phyloP scores from a whole-genome alignment of 2,113 vertebrate genomes.

The Syngnathus scovelli region DNA sequence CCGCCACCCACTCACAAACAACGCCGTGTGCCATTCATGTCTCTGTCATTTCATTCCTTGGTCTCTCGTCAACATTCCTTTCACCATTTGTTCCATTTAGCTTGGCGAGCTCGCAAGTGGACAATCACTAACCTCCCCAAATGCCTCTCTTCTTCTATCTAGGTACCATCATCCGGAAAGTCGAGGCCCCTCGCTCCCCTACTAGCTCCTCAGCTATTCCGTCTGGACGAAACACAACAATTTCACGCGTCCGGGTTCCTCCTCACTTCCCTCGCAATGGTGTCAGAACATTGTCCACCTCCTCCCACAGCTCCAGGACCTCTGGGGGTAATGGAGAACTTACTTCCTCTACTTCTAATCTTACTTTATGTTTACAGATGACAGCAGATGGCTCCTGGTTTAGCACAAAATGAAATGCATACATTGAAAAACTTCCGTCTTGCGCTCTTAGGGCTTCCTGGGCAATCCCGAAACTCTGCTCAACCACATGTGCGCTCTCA shows the following conservation, averaged over 20 bases:
- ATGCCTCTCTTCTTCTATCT: conserved; percentile 53
- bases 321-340: conserved; percentile 58
- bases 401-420: conserved; percentile 6
- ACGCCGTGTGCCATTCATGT: conserved; percentile 31
- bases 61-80: conserved; percentile 34
- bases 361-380: conserved; percentile 21
- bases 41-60: conserved; percentile 47
- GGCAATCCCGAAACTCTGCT: conserved; percentile 20
- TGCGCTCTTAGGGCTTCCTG: not conserved
- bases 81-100: conserved; percentile 49
- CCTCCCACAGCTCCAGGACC: conserved; percentile 49
- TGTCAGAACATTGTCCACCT: conserved; percentile 43
- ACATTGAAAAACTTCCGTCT: conserved; percentile 11
- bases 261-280: conserved; percentile 32
- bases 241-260: conserved; percentile 26
- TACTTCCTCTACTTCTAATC: conserved; percentile 13
- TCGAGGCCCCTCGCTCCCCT: conserved; percentile 47
- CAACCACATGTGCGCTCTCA: conserved; percentile 31
- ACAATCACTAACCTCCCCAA: conserved; percentile 27
- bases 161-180: conserved; percentile 49
- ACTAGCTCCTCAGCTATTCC: conserved; percentile 47
- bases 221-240: conserved; percentile 42
- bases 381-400: conserved; percentile 18
- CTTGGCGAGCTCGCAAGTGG: conserved; percentile 21
- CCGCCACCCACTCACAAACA: conserved; percentile 35